These are phyloP conservation scores for Pasiphila rectangulata DNA, from an alignment of 2,888 invertebrate species.

Conservation along the genomic window DNA sequence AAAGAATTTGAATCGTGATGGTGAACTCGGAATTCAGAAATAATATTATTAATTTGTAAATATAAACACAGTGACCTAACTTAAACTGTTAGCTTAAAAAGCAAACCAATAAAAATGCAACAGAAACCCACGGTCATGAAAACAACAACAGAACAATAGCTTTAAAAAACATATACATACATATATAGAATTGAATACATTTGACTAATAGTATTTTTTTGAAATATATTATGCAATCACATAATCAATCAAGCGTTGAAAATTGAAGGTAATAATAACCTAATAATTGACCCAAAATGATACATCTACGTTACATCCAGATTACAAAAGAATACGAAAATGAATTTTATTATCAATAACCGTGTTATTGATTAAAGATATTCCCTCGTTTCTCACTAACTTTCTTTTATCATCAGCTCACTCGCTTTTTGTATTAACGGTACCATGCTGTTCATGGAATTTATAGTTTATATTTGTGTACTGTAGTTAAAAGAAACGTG, in stretches of 20 bases:
- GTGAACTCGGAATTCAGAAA: no score
- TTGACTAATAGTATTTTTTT: background rate
- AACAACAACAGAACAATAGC: background rate
- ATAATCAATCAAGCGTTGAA: conserved; percentile 22
- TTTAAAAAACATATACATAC: conserved; percentile 1
- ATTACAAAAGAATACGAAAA: conserved; percentile 2
- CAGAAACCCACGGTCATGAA: background rate
- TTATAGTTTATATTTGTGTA: no score
- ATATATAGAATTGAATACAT: no score
- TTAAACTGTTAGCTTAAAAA: conserved; percentile 4
- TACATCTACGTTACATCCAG: conserved; percentile 3
- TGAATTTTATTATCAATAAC: conserved; percentile 17
- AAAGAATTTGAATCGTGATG: no score
- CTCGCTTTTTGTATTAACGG: no score
- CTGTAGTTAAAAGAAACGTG: conserved; percentile 7
- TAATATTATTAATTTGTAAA: no score
- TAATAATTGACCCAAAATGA: conserved; percentile 15
- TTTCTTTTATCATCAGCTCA: no score
- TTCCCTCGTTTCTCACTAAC: no score
- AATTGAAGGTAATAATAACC: conserved; percentile 10
- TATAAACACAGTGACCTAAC: background rate
- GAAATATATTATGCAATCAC: conserved; percentile 12
- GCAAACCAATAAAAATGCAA: conserved; percentile 1
- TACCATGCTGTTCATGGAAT: no score
- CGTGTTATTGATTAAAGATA: no score